Evolutionary conservation across 2,797 vertebrate species (phyloP).

Genomic region (Fratercula arctica): DNA sequence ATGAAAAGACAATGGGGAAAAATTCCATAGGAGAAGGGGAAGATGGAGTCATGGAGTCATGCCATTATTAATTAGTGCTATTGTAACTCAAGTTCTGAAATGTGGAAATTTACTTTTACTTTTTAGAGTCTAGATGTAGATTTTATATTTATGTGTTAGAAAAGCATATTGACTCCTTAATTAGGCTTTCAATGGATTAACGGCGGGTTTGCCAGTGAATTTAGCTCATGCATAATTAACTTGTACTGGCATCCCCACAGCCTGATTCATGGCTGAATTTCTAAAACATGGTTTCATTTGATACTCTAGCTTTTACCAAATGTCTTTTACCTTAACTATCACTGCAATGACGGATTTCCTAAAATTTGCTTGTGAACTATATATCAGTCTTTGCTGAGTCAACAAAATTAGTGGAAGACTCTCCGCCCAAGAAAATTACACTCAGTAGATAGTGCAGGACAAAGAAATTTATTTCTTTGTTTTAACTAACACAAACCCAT

Average conservation of each 20-base stretch:
- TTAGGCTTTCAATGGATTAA: background rate
- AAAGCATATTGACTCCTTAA: background rate
- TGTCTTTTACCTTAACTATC: background rate
- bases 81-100: background rate
- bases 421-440: background rate
- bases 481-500: background rate
- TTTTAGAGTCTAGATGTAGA: background rate
- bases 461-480: background rate
- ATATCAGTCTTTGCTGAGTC: background rate
- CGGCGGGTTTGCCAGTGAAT: background rate
- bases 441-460: background rate
- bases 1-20: background rate
- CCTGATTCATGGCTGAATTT: background rate
- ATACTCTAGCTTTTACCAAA: background rate
- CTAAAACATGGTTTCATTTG: background rate
- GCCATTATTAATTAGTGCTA: background rate
- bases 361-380: background rate
- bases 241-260: background rate
- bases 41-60: background rate
- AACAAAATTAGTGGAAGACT: background rate
- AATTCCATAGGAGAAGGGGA: background rate
- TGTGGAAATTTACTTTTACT: background rate
- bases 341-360: background rate
- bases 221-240: background rate
- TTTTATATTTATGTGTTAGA: background rate